These are phyloP conservation scores for Cacoxenus indagator DNA, from an alignment of 2,888 invertebrate genomes.

Conservation along the genomic window DNA sequence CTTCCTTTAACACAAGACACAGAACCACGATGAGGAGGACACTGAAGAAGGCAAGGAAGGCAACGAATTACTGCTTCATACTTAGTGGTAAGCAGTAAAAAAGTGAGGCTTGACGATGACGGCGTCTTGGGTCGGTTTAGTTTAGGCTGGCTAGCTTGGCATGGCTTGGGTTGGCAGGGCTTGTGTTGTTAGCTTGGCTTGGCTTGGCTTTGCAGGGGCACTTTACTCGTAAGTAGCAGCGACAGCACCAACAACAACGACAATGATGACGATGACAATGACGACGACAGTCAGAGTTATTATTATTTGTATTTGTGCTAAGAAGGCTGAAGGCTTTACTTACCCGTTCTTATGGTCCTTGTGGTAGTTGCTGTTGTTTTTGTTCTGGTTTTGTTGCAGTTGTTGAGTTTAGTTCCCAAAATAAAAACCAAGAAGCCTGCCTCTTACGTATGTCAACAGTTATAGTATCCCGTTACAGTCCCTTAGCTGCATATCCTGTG, in stretches of 20 bases:
- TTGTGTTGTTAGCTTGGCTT: background rate
- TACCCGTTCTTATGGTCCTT: slow-evolving; percentile 11
- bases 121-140: background rate
- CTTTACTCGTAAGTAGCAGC: background rate
- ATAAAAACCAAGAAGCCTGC: slow-evolving; percentile 1
- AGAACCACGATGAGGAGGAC: background rate
- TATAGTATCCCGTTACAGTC: slow-evolving; percentile 36
- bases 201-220: background rate
- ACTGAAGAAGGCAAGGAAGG: background rate
- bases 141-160: too few relatives aligned
- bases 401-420: slow-evolving; percentile 16
- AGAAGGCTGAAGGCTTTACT: slow-evolving; percentile 6
- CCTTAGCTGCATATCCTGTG: slow-evolving; percentile 17
- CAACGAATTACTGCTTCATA: slow-evolving; percentile 55
- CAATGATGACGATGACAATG: background rate
- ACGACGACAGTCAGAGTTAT: slow-evolving; percentile 17
- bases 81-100: slow-evolving; percentile 48
- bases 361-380: background rate
- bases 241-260: background rate
- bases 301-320: slow-evolving; percentile 21
- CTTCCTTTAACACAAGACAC: slow-evolving; percentile 7
- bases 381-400: background rate
- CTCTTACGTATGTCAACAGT: slow-evolving; percentile 10
- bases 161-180: background rate
- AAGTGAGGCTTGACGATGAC: background rate